Conservation (phyloP, 1,140 invertebrate genomes). For the Lepidotrigona ventralis region DNA sequence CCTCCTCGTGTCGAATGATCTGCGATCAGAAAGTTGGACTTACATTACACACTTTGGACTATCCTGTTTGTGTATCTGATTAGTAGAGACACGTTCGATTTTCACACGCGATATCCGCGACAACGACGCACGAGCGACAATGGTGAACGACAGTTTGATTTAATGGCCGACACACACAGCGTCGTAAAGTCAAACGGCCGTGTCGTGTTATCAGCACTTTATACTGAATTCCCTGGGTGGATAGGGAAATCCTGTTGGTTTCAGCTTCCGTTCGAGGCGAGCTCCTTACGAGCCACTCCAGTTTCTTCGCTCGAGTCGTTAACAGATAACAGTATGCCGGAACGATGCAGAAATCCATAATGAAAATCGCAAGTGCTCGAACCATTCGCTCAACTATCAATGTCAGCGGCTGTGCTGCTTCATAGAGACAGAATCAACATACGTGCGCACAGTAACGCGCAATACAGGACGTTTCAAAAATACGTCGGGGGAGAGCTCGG, state of each 20-base stretch:
- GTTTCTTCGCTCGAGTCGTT: background rate
- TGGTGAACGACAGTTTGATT: background rate
- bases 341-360: background rate
- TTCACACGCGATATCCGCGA: background rate
- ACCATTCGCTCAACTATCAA: slow-evolving; percentile 8
- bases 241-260: slow-evolving; percentile 62
- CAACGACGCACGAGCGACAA: background rate
- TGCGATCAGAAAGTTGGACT: slow-evolving; percentile 40
- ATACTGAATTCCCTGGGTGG: slow-evolving; percentile 41
- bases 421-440: background rate
- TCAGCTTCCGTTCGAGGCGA: slow-evolving; percentile 53
- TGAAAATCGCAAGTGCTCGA: background rate
- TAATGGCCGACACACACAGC: background rate
- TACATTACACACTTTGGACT: background rate
- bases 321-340: too few relatives aligned
- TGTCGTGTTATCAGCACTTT: slow-evolving; percentile 36
- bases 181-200: background rate
- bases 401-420: background rate
- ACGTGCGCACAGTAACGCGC: background rate
- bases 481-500: too few relatives aligned
- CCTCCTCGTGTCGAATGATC: slow-evolving; percentile 67
- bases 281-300: background rate
- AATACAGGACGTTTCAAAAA: background rate
- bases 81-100: background rate
- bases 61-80: too few relatives aligned